phyloP scores from a whole-genome alignment of 1,140 invertebrate genomes.

The Rhagoletis zephyria region DNA sequence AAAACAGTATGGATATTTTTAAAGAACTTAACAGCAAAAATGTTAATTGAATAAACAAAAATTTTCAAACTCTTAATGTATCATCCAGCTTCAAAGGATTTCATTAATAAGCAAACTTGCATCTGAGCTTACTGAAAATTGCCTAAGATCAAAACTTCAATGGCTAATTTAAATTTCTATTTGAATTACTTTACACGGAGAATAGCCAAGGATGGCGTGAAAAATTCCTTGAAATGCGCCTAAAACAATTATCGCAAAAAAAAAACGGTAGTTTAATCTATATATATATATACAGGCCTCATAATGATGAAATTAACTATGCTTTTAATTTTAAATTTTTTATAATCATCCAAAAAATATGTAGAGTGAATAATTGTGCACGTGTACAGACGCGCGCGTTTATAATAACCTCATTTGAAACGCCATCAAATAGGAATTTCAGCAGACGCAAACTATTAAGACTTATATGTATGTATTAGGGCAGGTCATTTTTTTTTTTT shows the following conservation, averaged over 20 bases:
- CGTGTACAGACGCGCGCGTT: background rate
- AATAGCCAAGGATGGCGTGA: background rate
- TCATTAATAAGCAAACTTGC: background rate
- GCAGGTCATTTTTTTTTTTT: too few relatives aligned
- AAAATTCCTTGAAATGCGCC: background rate
- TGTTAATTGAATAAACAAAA: too few relatives aligned
- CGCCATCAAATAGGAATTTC: constrained; percentile 12
- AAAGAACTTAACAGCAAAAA: too few relatives aligned
- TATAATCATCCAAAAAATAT: background rate
- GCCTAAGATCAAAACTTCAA: background rate
- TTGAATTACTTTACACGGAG: constrained; percentile 13
- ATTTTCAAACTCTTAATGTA: too few relatives aligned
- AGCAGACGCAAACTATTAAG: background rate
- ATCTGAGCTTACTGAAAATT: background rate
- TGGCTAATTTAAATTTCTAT: constrained; percentile 2
- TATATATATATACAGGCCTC: background rate
- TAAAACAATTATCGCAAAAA: background rate
- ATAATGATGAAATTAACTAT: constrained; percentile 8
- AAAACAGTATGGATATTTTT: too few relatives aligned
- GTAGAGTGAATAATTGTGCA: background rate
- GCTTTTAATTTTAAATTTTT: constrained; percentile 32
- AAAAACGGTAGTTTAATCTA: background rate
- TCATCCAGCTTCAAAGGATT: too few relatives aligned
- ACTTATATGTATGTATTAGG: background rate
- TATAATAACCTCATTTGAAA: constrained; percentile 40